A percentile compares a stretch with the other conserved stretches of the same genome.
Conservation (phyloP, 1,140 invertebrate species). For the Lasioglossum albipes region DNA sequence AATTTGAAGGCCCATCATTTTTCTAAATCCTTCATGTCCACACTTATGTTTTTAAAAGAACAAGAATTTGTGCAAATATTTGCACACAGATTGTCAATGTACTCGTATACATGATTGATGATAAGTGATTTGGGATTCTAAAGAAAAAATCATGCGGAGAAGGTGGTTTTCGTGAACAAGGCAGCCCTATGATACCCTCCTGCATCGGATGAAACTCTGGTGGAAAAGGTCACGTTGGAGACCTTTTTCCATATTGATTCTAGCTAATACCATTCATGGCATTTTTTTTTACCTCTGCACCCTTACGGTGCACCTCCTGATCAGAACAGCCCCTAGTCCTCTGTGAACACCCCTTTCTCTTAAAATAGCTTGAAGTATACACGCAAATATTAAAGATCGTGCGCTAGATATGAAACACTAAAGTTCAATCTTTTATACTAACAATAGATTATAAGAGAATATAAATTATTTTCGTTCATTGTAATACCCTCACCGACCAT, state of each 20-base stretch:
- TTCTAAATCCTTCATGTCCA: no score
- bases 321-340: constrained; percentile 20
- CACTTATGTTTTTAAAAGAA: no score
- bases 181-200: constrained; percentile 44
- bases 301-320: constrained; percentile 26
- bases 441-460: neutral
- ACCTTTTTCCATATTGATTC: constrained; percentile 61
- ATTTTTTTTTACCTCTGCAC: constrained; percentile 20
- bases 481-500: no score
- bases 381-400: constrained; percentile 19
- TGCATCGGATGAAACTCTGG: constrained; percentile 58
- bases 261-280: constrained; percentile 11
- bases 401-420: neutral
- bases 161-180: neutral
- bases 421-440: neutral
- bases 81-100: no score
- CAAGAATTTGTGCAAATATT: no score
- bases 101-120: no score
- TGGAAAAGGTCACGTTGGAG: constrained; percentile 69
- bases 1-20: no score
- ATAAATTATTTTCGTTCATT: no score
- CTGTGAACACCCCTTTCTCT: constrained; percentile 42
- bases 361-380: constrained; percentile 58
- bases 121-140: neutral
- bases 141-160: neutral